Base-by-base conservation (phyloP, 2,797 vertebrate genomes). In the Sus cebifrons region DNA sequence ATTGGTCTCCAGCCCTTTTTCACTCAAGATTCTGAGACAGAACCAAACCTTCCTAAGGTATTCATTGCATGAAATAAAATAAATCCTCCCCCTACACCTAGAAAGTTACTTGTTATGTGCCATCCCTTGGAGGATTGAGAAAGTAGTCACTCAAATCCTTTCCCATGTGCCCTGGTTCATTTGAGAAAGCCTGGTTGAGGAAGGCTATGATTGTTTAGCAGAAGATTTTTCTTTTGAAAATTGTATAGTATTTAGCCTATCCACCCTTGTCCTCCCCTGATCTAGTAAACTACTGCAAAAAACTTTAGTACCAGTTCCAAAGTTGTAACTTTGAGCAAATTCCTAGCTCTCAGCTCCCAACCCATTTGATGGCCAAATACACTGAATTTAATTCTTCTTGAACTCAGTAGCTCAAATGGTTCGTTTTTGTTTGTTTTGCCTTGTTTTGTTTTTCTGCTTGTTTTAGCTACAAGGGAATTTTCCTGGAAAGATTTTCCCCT, bases 171-270 rank as follows among this genome's bases (percentile, higher is more conserved):
- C 10, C 29, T 11, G 60, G n/a, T 52, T 96, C 52, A 29, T 75
- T 49, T 82, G 44, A 49, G 20, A 44, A 88, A 83, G 36, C 20
- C 44, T 25, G 1, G 36, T 52, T 44, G 71, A 73, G 20, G 91
- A 77, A 86, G 16, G 3, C 29, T 67, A 17, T 14, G 10, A 75
- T 81, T 65, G 36, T 64, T 65, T 73, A 77, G 58, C 77, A 84
- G 87, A 86, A 84, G 84, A 81, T 32, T 68, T 68, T 20, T 4
- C 15, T 49, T 65, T 91, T 64, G 88, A 84, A 87, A 97, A 49
- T 1, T 58, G 11, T 40, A 44, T 36, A 84, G 54, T 23, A 62
- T 18, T 70, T 52, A 79, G 29, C 6, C 32, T 36, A 36, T 65
- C 65, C 9, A 54, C 20, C 13, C 52, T 49, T 40, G 32, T 70